Base-by-base conservation (phyloP, 92 coral and sea anemone species). In the Montipora capitata region DNA sequence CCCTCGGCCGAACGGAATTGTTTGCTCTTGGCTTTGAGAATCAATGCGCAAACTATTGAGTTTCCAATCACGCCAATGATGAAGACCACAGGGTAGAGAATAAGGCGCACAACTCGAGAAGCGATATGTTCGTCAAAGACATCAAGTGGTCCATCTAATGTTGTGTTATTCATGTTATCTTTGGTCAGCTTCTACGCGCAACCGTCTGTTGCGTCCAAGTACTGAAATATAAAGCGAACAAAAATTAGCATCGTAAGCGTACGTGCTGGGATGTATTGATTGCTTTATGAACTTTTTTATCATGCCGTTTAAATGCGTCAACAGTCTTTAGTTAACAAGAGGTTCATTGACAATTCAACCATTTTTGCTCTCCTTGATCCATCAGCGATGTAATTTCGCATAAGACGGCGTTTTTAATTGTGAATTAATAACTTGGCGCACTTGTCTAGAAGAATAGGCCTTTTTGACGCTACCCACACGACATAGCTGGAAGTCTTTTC, bases 1-100 rank as follows among this genome's bases (percentile, higher is more conserved):
- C 96, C 96, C 49, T 94, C 93, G 4, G 93, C 85, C 6, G 98
- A 83, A 43, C 94, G 76, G 70, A 80, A 85, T 58, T 87, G 75
- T 54, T 88, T 87, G 67, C 74, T 89, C 44, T 82, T 92, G 20
- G 67, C 66, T 3, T 62, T n/a, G 10, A 94, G 74, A 82, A 94
- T 86, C 18, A 94, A 61, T 10, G 92, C 83, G 76, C 94, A 93
- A 58, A 94, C 98, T 10, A 86, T 7, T 4, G 91, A 49, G 88
- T 94, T 94, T 6, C 98, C 98, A 2, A 86, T 87, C 27, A 94
- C 82, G 10, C 98, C 98, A 45, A 94, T 83, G 18, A 94, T 41
- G 67, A 94, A 94, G 35, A 92, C 90, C 63, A 83, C 59, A 40
- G 98, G 98, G 65, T 94, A 94, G 13, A 94, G 70, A 4, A 88